Evolutionary conservation across 2,888 invertebrate genomes (phyloP), one percentile per base, ranked within the genome.

Genomic region (Thecophora atra): DNA sequence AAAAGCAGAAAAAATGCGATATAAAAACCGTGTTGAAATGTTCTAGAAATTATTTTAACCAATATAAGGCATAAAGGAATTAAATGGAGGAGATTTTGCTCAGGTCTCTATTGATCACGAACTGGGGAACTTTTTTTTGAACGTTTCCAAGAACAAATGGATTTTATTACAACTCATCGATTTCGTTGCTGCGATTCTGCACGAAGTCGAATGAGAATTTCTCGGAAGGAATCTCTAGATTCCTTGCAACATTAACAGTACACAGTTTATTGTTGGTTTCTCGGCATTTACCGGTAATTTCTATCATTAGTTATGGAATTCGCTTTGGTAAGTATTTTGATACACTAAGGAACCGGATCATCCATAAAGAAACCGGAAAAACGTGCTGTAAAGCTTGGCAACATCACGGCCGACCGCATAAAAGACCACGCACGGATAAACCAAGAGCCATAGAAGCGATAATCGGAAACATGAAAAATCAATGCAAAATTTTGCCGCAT

Each of bases 101-200:
- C 8, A 21, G 56, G 15, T 37, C 37, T 67, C 42, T 24, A 21
- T n/a, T n/a, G n/a, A n/a, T 30, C 54, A 24, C 56, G 19, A 17
- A 6, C 21, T 3, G 47, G 17, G 26, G 28, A 17, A 52, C 62
- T 21, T 64, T 58, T 37, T 15, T 17, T 69, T 19, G n/a, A n/a
- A 26, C 19, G 52, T 52, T n/a, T n/a, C n/a, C n/a, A n/a, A n/a
- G n/a, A 72, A 72, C 63, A 52, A 68, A 68, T 68, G 68, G 62
- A 42, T 72, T 69, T 56, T 69, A 72, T 65, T 72, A 62, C 69
- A 69, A 72, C 64, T 69, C 72, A 70, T 64, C 69, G 60, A 54
- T 70, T 72, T 68, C 42, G 30, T 15, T 37, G 30, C n/a, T n/a
- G n/a, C 56, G 19, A 19, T 42, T 60, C 44, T 54, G 30, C 37